A percentile compares a stretch with the other conserved stretches of the same genome.
These are phyloP conservation scores for Chunga burmeisteri DNA, from an alignment of 2,113 vertebrate genomes.

Conservation along the genomic window DNA sequence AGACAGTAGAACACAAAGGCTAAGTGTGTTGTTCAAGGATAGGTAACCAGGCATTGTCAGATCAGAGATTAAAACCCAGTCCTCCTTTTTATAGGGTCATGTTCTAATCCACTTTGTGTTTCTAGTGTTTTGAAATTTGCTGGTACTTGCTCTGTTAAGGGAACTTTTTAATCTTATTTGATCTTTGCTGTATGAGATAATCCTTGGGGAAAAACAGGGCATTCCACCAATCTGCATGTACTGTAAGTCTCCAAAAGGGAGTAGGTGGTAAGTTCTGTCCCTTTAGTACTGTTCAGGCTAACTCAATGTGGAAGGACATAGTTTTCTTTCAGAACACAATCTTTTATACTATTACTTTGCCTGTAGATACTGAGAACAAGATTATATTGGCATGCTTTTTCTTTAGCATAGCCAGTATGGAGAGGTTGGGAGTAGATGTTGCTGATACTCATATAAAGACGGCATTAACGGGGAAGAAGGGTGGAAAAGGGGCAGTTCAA, in stretches of 20 bases:
- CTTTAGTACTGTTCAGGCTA: background rate
- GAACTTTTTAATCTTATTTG: background rate
- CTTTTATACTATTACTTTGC: background rate
- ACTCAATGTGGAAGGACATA: background rate
- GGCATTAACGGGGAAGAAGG: background rate
- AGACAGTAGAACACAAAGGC: background rate
- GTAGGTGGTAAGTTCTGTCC: background rate
- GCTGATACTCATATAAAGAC: background rate
- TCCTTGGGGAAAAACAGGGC: background rate
- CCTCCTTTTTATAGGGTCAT: background rate
- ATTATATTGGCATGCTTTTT: background rate
- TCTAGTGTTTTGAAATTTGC: constrained; percentile 16
- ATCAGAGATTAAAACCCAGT: background rate
- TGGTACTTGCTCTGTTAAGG: background rate
- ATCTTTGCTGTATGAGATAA: background rate
- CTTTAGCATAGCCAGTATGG: background rate
- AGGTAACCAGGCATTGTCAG: background rate
- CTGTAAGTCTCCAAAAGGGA: background rate
- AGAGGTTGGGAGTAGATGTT: background rate
- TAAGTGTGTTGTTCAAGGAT: background rate
- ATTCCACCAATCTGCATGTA: background rate
- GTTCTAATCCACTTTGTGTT: background rate
- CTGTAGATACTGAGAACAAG: background rate
- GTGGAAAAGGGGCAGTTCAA: background rate
- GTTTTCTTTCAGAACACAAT: background rate